Conservation (phyloP, 92 coral and sea anemone species). For the Paramuricea clavata region DNA sequence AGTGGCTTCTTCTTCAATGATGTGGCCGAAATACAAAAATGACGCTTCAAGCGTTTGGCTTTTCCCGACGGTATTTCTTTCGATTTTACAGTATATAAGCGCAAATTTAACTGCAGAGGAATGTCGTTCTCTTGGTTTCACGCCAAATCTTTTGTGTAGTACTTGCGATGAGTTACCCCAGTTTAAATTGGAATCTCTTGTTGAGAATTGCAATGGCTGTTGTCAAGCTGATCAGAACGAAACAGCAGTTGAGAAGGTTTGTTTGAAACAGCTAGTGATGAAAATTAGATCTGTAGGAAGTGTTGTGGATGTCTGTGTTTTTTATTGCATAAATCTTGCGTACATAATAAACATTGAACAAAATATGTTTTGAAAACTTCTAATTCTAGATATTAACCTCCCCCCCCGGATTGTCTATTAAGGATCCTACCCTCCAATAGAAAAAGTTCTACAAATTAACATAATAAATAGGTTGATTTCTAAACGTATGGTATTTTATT, state of each 20-base stretch:
- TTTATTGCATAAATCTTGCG: too few species aligned
- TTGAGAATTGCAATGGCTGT: constrained; percentile 84
- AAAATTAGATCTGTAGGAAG: not conserved
- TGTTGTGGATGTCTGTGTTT: too few species aligned
- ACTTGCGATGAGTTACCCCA: constrained; percentile 91
- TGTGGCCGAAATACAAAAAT: constrained; percentile 82
- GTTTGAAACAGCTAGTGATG: not conserved
- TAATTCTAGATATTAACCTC: too few species aligned
- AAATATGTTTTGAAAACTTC: too few species aligned
- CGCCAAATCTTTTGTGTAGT: constrained; percentile 91
- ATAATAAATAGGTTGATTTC: too few species aligned
- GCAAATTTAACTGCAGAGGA: constrained; percentile 85
- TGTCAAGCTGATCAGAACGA: constrained; percentile 93
- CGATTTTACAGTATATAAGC: constrained; percentile 72
- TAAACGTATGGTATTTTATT: too few species aligned
- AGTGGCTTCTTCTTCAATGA: constrained; percentile 20
- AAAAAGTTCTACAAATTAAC: too few species aligned
- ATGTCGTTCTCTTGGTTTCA: constrained; percentile 88
- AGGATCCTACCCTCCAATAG: too few species aligned
- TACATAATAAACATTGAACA: too few species aligned
- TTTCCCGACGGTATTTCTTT: constrained; percentile 81
- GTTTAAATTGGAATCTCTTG: constrained; percentile 77
- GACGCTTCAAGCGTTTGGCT: constrained; percentile 76
- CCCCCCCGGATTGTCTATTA: too few species aligned
- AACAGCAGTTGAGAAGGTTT: constrained; percentile 75